Conservation (phyloP, 2,888 invertebrate genomes). For the Cataglyphis albicans region DNA sequence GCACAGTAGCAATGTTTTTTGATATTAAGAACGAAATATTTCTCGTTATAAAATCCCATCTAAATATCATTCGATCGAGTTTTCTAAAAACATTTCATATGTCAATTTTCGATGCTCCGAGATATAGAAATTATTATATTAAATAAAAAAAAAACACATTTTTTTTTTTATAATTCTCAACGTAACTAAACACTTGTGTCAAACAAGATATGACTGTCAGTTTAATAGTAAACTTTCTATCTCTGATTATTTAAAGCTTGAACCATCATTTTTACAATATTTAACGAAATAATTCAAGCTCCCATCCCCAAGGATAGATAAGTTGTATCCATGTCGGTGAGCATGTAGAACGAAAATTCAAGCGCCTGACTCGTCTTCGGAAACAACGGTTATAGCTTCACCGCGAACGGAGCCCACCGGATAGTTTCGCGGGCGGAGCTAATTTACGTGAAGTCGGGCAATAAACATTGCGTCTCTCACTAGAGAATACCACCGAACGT, state of each 20-base stretch:
- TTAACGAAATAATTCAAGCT: neutral
- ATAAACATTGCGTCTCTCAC: slow-evolving; percentile 84
- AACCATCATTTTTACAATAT: slow-evolving; percentile 10
- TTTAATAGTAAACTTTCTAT: neutral
- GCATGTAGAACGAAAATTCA: slow-evolving; percentile 48
- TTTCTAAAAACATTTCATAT: neutral
- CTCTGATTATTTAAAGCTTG: neutral
- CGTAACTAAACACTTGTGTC: neutral
- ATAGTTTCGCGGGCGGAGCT: slow-evolving; percentile 79
- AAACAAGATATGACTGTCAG: neutral
- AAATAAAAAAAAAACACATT: neutral
- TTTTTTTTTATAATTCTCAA: neutral
- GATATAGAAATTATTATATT: neutral
- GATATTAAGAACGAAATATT: neutral
- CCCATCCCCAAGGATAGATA: slow-evolving; percentile 39
- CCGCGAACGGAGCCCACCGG: slow-evolving; percentile 73
- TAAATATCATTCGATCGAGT: neutral
- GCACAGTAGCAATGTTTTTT: slow-evolving; percentile 7
- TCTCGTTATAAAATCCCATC: slow-evolving; percentile 5
- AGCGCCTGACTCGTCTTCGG: slow-evolving; percentile 71
- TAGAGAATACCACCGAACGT: slow-evolving; percentile 79
- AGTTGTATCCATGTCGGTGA: slow-evolving; percentile 33
- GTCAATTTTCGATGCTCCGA: neutral
- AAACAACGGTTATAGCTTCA: slow-evolving; percentile 62
- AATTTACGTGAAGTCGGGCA: slow-evolving; percentile 84